phyloP scores from a whole-genome alignment of 1,140 invertebrate species.

The Zaprionus davidi region DNA sequence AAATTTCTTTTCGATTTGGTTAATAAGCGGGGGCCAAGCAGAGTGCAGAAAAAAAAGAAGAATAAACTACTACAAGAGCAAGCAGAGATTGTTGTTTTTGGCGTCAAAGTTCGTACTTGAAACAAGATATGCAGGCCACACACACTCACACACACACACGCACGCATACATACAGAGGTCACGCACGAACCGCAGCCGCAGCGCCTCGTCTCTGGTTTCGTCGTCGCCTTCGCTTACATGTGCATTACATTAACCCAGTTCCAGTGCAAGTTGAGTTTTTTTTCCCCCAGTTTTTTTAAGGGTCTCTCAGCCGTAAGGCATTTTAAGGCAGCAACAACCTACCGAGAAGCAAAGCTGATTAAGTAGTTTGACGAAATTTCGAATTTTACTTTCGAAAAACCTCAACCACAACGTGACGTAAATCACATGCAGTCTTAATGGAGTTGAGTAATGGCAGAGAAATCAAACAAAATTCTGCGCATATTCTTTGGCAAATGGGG shows the following conservation, averaged over 20 bases:
- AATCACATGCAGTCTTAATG: constrained; percentile 34
- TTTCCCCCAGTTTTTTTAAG: constrained; percentile 24
- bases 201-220: constrained; percentile 14
- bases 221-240: constrained; percentile 32
- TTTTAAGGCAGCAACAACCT: not conserved
- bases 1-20: constrained; percentile 28
- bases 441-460: constrained; percentile 36
- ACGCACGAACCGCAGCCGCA: constrained; percentile 35
- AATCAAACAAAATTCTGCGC: not conserved
- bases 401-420: constrained; percentile 35
- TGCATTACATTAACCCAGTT: constrained; percentile 82
- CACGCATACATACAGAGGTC: constrained; percentile 17
- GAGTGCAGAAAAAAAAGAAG: constrained; percentile 18
- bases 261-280: constrained; percentile 33
- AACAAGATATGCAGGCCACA: constrained; percentile 74
- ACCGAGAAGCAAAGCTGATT: constrained; percentile 48
- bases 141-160: not conserved
- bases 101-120: constrained; percentile 80
- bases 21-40: constrained; percentile 39
- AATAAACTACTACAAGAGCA: constrained; percentile 25
- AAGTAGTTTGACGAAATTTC: constrained; percentile 61
- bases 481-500: constrained; percentile 27
- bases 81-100: constrained; percentile 46
- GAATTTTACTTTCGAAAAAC: constrained; percentile 46
- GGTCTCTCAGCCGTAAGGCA: constrained; percentile 27